Evolutionary conservation across 2,888 invertebrate species (phyloP).

Genomic region (Cheilosia vulpina): DNA sequence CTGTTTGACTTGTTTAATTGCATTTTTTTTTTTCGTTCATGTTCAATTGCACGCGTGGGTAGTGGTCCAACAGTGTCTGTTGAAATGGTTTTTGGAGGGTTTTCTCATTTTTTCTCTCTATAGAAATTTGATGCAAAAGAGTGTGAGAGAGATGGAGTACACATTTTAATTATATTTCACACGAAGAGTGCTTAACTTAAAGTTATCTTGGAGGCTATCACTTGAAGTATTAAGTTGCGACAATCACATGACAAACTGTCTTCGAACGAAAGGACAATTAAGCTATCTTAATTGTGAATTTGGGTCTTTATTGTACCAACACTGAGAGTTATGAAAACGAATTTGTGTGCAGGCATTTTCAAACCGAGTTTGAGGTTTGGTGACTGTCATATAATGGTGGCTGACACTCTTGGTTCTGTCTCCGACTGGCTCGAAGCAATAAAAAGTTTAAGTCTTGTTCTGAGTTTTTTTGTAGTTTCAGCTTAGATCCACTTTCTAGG

Average conservation of each 20-base stretch:
- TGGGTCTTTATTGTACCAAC: too few species aligned
- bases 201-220: neutral
- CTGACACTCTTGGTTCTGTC: too few species aligned
- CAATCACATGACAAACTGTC: neutral
- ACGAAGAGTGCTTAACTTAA: constrained; percentile 5
- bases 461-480: too few species aligned
- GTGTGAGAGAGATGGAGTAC: neutral
- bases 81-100: constrained; percentile 15
- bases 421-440: too few species aligned
- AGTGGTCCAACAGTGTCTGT: constrained; percentile 9
- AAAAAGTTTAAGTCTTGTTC: too few species aligned
- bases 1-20: constrained; percentile 74
- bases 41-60: constrained; percentile 61
- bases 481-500: too few species aligned
- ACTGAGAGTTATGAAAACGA: too few species aligned
- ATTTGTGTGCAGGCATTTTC: too few species aligned
- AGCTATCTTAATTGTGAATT: too few species aligned
- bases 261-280: too few species aligned
- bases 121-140: constrained; percentile 3
- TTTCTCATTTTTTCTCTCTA: neutral
- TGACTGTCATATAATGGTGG: too few species aligned
- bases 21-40: constrained; percentile 46
- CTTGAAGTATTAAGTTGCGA: neutral
- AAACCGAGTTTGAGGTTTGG: too few species aligned
- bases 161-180: constrained; percentile 28